Base-by-base conservation (phyloP, 1,140 invertebrate species). In the Maconellicoccus hirsutus region DNA sequence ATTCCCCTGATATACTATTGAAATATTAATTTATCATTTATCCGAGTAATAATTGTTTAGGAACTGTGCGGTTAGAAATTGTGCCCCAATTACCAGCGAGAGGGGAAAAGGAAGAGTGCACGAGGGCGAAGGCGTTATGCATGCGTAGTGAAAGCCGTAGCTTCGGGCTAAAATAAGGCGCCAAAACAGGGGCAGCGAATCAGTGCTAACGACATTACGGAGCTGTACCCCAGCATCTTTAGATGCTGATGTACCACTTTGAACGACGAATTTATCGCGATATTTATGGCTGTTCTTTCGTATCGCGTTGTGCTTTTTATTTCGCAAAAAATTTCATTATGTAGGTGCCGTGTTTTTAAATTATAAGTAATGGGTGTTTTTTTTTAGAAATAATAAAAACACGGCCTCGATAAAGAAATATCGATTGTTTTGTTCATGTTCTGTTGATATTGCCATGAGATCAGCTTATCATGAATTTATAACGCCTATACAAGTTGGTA, bases 401-500 rank as follows among this genome's bases (percentile, higher is more conserved):
- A 66, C 61, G 25, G 61, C 61, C 61, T 66, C 61, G 61, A 66
- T 25, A 66, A 66, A 23, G 61, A 16, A 52, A 16, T 52, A 66
- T 66, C 61, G 61, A 66, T 66, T 66, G 61, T 66, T 66, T 25
- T 25, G 61, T 66, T 66, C 61, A 66, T 66, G 61, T 26, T 25
- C 25, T 26, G 61, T 66, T 26, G 61, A 66, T 66, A 66, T 66
- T 66, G 61, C 61, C 61, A 66, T 66, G 61, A 66, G 25, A 66
- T 66, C 61, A 26, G 61, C 61, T 66, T 66, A 26, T 66, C 61
- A 66, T 26, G 61, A 66, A 66, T 66, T 66, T 26, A 23, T 66
- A 26, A 66, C 61, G 61, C 61, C 61, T 66, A 66, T 66, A 66
- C 61, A 66, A 66, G 61, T 66, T 66, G 61, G 61, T 66, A 66